Percentiles rank a stretch among this genome's conserved stretches.
These are phyloP conservation scores for Cyaniris semiargus DNA, from an alignment of 2,888 invertebrate species.

Conservation along the genomic window DNA sequence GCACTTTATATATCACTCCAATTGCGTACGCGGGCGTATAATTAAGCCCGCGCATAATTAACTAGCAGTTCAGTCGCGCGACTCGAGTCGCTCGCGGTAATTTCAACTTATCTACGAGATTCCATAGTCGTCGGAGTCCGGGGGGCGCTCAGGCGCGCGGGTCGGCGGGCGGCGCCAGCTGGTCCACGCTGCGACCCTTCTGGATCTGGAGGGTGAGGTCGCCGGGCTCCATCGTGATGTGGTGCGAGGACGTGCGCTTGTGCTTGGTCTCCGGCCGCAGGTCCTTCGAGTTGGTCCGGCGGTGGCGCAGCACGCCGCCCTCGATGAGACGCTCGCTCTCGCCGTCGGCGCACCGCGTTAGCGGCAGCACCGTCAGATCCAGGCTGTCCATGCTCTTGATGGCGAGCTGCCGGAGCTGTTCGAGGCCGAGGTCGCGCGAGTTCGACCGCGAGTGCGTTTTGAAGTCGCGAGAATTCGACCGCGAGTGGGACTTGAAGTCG, in stretches of 20 bases:
- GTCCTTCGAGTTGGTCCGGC: constrained; percentile 82
- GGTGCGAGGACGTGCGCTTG: constrained; percentile 75
- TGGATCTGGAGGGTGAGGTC: constrained; percentile 62
- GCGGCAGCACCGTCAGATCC: constrained; percentile 65
- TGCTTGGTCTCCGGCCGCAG: constrained; percentile 61
- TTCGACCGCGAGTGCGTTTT: constrained; percentile 75
- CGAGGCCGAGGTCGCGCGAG: constrained; percentile 74
- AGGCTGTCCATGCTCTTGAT: constrained; percentile 74
- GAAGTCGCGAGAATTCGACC: constrained; percentile 56
- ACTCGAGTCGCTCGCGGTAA: constrained; percentile 18
- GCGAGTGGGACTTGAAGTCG: constrained; percentile 46
- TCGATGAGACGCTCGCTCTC: constrained; percentile 74
- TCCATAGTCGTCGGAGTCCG: constrained; percentile 40
- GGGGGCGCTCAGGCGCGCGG: constrained; percentile 53
- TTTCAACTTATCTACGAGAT: constrained; percentile 42
- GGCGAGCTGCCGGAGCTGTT: constrained; percentile 70
- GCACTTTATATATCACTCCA: constrained; percentile 35
- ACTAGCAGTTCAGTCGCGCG: constrained; percentile 40
- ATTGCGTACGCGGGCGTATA: background rate
- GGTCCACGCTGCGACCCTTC: constrained; percentile 72
- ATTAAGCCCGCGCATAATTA: constrained; percentile 38
- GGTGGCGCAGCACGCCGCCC: constrained; percentile 76
- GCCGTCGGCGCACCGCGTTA: constrained; percentile 64
- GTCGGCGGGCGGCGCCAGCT: constrained; percentile 57
- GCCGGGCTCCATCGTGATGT: constrained; percentile 69